Percentiles rank a stretch among this genome's conserved stretches.
phyloP scores from a whole-genome alignment of 2,888 invertebrate species.

The Lapara coniferarum region DNA sequence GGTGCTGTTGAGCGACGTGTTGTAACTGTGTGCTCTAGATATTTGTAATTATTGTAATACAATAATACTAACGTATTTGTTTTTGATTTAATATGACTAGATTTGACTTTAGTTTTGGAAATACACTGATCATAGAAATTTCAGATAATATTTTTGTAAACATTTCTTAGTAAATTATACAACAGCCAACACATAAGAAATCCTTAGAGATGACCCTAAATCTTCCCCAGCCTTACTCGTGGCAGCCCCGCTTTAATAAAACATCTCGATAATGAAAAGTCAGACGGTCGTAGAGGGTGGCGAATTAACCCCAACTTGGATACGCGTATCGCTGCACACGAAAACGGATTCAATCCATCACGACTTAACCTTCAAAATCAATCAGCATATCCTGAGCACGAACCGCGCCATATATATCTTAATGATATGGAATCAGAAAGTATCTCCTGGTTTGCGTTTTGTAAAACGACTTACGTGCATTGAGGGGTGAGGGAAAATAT shows the following conservation, averaged over 20 bases:
- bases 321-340: constrained; percentile 42
- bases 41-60: no score
- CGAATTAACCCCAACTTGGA: constrained; percentile 69
- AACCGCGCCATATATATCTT: constrained; percentile 78
- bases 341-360: constrained; percentile 65
- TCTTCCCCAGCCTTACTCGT: constrained; percentile 57
- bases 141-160: no score
- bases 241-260: constrained; percentile 80
- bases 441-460: constrained; percentile 58
- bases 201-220: constrained; percentile 61
- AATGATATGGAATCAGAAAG: constrained; percentile 83
- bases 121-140: no score
- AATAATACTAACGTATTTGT: no score
- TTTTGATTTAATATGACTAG: no score
- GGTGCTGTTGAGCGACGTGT: neutral
- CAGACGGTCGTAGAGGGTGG: constrained; percentile 81
- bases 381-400: constrained; percentile 47
- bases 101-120: no score
- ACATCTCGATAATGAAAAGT: constrained; percentile 85
- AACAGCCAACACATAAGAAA: no score
- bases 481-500: constrained; percentile 46
- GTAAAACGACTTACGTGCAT: constrained; percentile 57
- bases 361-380: constrained; percentile 63
- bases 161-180: no score
- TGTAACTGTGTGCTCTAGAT: neutral